These are phyloP conservation scores for Popillia japonica DNA, from an alignment of 1,140 invertebrate species.

Conservation along the genomic window DNA sequence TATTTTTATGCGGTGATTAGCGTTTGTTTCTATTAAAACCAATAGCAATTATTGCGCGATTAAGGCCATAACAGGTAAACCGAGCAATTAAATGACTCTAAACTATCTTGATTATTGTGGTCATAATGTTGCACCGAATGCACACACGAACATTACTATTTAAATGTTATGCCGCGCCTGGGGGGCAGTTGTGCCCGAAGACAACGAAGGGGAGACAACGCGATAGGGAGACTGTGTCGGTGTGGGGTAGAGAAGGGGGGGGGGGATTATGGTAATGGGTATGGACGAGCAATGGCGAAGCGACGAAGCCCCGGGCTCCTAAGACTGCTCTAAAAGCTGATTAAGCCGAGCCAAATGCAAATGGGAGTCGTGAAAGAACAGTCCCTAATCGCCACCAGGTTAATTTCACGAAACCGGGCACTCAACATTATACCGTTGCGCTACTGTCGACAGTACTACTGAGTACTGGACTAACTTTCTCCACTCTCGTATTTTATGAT, in stretches of 20 bases:
- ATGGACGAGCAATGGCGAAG: constrained; percentile 43
- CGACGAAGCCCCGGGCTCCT: constrained; percentile 41
- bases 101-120: constrained; percentile 49
- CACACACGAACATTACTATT: constrained; percentile 44
- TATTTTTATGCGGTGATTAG: constrained; percentile 31
- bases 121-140: constrained; percentile 40
- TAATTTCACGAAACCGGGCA: constrained; percentile 44
- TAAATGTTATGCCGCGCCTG: constrained; percentile 42
- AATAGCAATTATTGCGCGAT: constrained; percentile 35
- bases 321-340: constrained; percentile 49
- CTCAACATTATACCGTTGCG: constrained; percentile 16
- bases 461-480: constrained; percentile 34
- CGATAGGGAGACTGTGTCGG: neutral
- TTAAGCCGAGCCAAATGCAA: constrained; percentile 47
- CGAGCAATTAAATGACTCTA: constrained; percentile 45
- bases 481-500: constrained; percentile 45
- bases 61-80: constrained; percentile 39
- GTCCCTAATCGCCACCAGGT: constrained; percentile 48
- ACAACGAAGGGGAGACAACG: neutral
- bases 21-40: constrained; percentile 35
- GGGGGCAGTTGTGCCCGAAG: constrained; percentile 4
- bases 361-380: constrained; percentile 47
- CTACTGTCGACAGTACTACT: constrained; percentile 28
- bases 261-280: constrained; percentile 48
- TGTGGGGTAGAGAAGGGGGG: neutral